Percentiles rank a stretch among this genome's conserved stretches.
These are phyloP conservation scores for Cryptoblepharus egeriae DNA, from an alignment of 2,797 vertebrate genomes.

Conservation along the genomic window DNA sequence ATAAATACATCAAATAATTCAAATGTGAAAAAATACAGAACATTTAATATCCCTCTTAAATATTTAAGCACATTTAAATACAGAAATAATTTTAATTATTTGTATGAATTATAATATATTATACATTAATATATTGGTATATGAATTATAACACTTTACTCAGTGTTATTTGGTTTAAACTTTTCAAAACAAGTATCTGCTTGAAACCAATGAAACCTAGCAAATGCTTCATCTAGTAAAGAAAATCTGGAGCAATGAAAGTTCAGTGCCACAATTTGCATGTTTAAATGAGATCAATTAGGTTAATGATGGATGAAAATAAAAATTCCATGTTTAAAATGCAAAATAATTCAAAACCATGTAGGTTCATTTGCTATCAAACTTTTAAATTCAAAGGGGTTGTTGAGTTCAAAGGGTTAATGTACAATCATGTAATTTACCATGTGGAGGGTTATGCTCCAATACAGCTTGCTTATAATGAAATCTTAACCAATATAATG, in stretches of 20 bases:
- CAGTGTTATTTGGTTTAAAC: conserved; percentile 48
- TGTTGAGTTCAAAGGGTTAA: conserved; percentile 61
- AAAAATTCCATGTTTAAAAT: conserved; percentile 72
- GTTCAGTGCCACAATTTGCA: conserved; percentile 60
- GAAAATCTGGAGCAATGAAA: conserved; percentile 54
- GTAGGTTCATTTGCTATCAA: conserved; percentile 66
- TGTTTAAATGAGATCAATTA: conserved; percentile 75
- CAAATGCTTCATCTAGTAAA: conserved; percentile 47
- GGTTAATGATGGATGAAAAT: conserved; percentile 75
- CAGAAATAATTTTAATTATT: conserved; percentile 48
- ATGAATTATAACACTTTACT: conserved; percentile 50
- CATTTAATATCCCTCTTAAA: neutral
- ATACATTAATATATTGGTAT: too few relatives aligned
- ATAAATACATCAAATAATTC: neutral
- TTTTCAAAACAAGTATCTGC: conserved; percentile 43
- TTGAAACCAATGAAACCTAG: conserved; percentile 54
- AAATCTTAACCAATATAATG: conserved; percentile 56
- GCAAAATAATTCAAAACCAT: conserved; percentile 71
- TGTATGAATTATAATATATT: conserved; percentile 49
- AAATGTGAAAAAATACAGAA: neutral
- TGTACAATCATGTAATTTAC: conserved; percentile 57
- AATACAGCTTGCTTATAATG: conserved; percentile 46
- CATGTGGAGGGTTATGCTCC: conserved; percentile 53
- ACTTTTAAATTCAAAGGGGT: conserved; percentile 67
- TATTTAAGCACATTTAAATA: neutral